A percentile compares a stretch with the other conserved stretches of the same genome.
Evolutionary conservation across 2,797 vertebrate genomes (phyloP).

Genomic region (Onychomys torridus): DNA sequence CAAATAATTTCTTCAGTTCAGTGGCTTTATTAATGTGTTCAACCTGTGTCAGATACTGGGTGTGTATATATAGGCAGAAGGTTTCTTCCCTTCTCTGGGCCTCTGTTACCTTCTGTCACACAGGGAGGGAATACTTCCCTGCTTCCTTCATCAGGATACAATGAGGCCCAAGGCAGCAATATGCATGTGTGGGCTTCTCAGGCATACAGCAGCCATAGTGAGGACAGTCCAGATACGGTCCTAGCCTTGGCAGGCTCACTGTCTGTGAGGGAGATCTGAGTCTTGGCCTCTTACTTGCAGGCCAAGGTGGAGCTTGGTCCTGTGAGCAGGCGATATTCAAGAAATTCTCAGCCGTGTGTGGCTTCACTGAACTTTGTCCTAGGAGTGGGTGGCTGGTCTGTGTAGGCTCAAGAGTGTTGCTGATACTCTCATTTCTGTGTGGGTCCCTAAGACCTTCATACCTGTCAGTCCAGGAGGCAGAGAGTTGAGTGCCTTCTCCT

Average conservation of each 20-base stretch:
- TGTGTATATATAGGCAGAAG: too few relatives aligned
- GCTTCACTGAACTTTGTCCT: slow-evolving; percentile 55
- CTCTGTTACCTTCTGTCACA: slow-evolving; percentile 57
- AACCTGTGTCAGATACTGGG: neutral
- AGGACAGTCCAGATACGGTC: neutral
- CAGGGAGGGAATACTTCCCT: neutral
- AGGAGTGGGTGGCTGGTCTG: neutral
- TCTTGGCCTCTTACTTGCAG: neutral
- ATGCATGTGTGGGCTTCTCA: neutral
- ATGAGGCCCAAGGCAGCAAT: neutral
- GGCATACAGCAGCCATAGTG: neutral
- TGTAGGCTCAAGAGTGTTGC: neutral
- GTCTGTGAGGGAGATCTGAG: neutral
- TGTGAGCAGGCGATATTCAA: neutral
- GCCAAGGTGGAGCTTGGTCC: neutral
- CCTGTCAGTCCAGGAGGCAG: neutral
- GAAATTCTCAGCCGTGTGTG: slow-evolving; percentile 35
- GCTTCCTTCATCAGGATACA: slow-evolving; percentile 15
- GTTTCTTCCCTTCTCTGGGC: neutral
- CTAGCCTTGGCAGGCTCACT: neutral
- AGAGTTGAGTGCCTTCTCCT: neutral
- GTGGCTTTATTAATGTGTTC: slow-evolving; percentile 62
- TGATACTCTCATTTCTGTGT: neutral
- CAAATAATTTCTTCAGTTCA: neutral
- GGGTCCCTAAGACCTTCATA: neutral